phyloP scores from a whole-genome alignment of 2,113 vertebrate genomes.

The Pseudorectes ferrugineus region DNA sequence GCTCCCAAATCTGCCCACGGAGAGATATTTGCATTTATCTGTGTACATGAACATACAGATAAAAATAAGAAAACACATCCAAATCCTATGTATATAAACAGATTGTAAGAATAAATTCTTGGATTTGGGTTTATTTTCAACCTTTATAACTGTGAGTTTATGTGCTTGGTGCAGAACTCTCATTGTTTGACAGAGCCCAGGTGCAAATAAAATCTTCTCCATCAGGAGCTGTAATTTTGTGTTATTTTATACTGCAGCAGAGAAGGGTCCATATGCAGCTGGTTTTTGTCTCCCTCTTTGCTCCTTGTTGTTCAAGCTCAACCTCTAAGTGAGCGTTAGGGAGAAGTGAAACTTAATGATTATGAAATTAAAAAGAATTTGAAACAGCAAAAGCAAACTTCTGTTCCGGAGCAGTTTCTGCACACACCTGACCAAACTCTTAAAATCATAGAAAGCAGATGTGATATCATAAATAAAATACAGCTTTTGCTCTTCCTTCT shows the following conservation, averaged over 20 bases:
- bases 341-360: neutral
- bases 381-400: neutral
- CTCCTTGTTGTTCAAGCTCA: neutral
- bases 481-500: neutral
- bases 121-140: neutral
- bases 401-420: fast-evolving
- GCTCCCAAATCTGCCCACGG: neutral
- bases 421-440: neutral
- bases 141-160: neutral
- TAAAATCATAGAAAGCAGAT: neutral
- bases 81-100: neutral
- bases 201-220: slow-evolving; percentile 33
- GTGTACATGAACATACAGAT: fast-evolving
- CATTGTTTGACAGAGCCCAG: slow-evolving; percentile 5
- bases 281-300: neutral
- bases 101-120: neutral
- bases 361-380: neutral
- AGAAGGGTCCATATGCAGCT: neutral
- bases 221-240: slow-evolving; percentile 39
- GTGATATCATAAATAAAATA: neutral
- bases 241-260: neutral
- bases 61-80: neutral
- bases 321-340: neutral
- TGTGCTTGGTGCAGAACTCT: neutral
- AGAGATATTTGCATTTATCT: neutral